Base-by-base conservation (phyloP, 2,888 invertebrate species). In the Clitarchus hookeri region DNA sequence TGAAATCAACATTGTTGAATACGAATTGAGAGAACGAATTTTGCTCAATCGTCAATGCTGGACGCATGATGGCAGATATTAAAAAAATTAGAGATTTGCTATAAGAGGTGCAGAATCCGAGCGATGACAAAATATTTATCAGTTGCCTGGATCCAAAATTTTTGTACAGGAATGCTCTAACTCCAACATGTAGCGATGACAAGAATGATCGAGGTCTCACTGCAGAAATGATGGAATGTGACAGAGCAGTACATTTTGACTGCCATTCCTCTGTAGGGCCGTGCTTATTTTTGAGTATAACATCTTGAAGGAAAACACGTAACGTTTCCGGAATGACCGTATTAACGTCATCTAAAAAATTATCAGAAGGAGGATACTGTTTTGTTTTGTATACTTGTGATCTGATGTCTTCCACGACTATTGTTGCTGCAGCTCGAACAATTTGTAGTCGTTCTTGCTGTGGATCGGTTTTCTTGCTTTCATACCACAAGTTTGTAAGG, bases 141-240 rank as follows among this genome's bases (percentile, higher is more conserved):
- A 78, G 86, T 87, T 83, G 84, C 84, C 84, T 87, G 44, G 87
- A 88, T 16, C 88, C 88, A 84, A 87, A 88, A 85, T 88, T 87
- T 65, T 88, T 88, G 84, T 88, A 87, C 85, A 88, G 27, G 25
- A 84, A 88, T 19, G 82, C 86, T 53, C 86, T 86, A 80, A 88
- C 84, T 44, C 80, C 88, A 16, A 86, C 25, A 80, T 86, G 83
- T 65, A 88, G 84, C 53, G 86, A 54, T 36, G 88, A 88, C 27
- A 88, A n/a, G 86, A 88, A 89, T 84, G 86, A 88, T 87, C 86
- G 83, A 77, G 89, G 88, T 86, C 87, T 83, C 77, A 88, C 87
- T 84, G 89, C 88, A 85, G n/a, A 87, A 87, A 88, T 89, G 16
- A 89, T 85, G 80, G 88, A 87, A 88, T 89, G 88, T 26, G 88